Percentiles rank a stretch among this genome's conserved stretches.
Evolutionary conservation across 2,888 invertebrate genomes (phyloP).

Genomic region (Cephonodes hylas): DNA sequence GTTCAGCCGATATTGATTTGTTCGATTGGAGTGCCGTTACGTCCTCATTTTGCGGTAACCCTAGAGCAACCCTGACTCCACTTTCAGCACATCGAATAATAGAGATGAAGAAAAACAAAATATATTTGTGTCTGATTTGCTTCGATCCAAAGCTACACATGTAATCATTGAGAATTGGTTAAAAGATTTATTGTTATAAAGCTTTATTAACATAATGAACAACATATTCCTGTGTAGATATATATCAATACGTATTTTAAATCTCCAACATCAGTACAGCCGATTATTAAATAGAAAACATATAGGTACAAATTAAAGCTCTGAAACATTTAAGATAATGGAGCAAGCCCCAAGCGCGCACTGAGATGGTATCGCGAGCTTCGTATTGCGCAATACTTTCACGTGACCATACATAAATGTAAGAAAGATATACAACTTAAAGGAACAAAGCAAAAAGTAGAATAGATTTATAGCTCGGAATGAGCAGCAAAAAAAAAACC

Average conservation of each 20-base stretch:
- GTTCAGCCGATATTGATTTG: conserved; percentile 38
- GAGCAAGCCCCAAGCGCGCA: too few species aligned
- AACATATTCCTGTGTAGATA: too few species aligned
- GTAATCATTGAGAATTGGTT: not conserved
- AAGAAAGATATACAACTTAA: conserved; percentile 18
- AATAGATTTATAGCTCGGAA: not conserved
- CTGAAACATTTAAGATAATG: too few species aligned
- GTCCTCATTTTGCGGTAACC: conserved; percentile 22
- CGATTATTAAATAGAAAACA: too few species aligned
- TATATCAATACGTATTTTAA: too few species aligned
- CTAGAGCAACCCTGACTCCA: not conserved
- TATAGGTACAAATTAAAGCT: too few species aligned
- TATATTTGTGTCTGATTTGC: not conserved
- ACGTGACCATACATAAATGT: conserved; percentile 11
- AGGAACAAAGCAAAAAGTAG: not conserved
- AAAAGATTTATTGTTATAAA: not conserved
- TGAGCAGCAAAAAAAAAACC: not conserved
- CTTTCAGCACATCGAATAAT: not conserved
- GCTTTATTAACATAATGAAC: too few species aligned
- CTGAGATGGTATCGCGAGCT: too few species aligned
- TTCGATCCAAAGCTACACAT: not conserved
- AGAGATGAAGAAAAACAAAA: not conserved
- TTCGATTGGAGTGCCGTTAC: conserved; percentile 44
- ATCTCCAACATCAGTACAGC: too few species aligned
- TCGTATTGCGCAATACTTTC: conserved; percentile 20